phyloP scores from a whole-genome alignment of 1,140 invertebrate genomes.

The Orchesella cincta region DNA sequence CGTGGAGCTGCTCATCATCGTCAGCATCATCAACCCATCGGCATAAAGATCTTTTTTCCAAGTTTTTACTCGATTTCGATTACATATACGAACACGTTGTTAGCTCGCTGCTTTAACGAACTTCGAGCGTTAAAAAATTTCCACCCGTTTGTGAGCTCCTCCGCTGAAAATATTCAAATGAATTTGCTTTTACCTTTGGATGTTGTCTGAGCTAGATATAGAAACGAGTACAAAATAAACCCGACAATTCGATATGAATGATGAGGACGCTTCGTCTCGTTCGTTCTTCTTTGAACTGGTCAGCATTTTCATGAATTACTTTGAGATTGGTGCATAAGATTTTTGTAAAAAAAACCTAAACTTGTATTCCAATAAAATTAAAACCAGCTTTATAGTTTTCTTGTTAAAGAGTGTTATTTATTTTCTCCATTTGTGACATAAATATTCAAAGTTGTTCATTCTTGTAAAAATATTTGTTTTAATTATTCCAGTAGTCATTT shows the following conservation, averaged over 20 bases:
- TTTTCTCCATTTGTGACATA: too few relatives aligned
- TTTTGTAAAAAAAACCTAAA: too few relatives aligned
- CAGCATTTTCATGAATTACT: not conserved
- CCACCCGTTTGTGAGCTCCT: not conserved
- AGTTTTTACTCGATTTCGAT: slow-evolving; percentile 4
- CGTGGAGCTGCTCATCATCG: slow-evolving; percentile 25
- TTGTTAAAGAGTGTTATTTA: too few relatives aligned
- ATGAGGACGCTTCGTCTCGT: not conserved
- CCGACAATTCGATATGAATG: too few relatives aligned
- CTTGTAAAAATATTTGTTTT: not conserved
- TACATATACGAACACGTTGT: not conserved
- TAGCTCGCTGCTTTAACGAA: not conserved
- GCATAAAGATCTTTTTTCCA: slow-evolving; percentile 22
- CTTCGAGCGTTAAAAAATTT: not conserved
- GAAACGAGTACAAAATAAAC: too few relatives aligned
- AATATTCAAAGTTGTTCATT: too few relatives aligned
- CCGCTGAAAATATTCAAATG: not conserved
- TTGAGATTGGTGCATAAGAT: too few relatives aligned
- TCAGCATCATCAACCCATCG: slow-evolving; percentile 7
- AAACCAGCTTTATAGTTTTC: too few relatives aligned
- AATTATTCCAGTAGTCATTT: not conserved
- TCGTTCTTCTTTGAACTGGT: not conserved
- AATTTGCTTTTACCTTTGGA: too few relatives aligned
- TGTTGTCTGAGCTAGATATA: not conserved
- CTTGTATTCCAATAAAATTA: too few relatives aligned